A percentile compares a stretch with the other conserved stretches of the same genome.
Conservation (phyloP, 2,113 vertebrate genomes). For the Cochlearius cochlearius region DNA sequence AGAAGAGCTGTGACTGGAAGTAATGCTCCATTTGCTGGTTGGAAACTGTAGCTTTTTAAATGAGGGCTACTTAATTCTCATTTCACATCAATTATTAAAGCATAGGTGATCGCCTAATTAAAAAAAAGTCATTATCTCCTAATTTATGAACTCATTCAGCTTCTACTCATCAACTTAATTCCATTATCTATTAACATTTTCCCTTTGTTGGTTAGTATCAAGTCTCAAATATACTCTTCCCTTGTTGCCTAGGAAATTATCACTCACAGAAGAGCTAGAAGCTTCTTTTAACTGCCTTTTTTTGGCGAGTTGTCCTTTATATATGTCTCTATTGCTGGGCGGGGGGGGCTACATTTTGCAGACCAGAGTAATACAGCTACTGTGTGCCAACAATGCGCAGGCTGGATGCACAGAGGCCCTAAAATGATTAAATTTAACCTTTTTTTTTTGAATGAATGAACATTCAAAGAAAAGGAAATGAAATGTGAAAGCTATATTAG, state of each 20-base stretch:
- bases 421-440: neutral
- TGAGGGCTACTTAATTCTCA: neutral
- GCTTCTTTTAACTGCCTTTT: neutral
- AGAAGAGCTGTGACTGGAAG: neutral
- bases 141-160: slow-evolving; percentile 33
- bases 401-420: neutral
- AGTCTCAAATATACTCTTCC: slow-evolving; percentile 23
- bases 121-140: slow-evolving; percentile 17
- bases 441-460: neutral
- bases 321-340: neutral
- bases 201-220: slow-evolving; percentile 23
- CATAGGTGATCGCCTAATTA: slow-evolving; percentile 18
- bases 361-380: neutral
- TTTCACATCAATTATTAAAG: slow-evolving; percentile 35
- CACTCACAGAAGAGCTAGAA: slow-evolving; percentile 30
- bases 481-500: neutral
- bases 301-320: neutral
- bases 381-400: neutral
- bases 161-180: slow-evolving; percentile 4
- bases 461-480: neutral
- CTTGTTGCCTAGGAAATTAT: slow-evolving; percentile 68
- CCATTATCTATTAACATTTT: slow-evolving; percentile 30
- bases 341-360: neutral
- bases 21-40: neutral
- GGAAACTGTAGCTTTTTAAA: neutral